Conservation (phyloP, 2,113 vertebrate genomes). For the Callocephalon fimbriatum region DNA sequence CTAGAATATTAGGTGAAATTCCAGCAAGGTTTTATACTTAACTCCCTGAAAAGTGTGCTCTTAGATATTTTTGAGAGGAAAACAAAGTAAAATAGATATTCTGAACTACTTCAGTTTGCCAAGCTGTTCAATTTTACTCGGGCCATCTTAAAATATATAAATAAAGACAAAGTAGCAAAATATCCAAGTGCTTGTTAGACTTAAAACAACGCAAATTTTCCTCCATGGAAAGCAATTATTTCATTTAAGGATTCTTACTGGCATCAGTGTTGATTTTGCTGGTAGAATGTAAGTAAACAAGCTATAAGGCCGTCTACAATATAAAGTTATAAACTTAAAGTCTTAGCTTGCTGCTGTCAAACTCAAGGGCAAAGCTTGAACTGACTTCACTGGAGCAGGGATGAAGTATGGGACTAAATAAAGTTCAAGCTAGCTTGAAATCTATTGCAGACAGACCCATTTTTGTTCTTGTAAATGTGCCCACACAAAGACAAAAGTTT, state of each 20-base stretch:
- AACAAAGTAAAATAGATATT: background rate
- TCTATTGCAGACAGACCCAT: background rate
- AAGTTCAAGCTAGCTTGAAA: background rate
- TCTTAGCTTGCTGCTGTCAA: background rate
- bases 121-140: background rate
- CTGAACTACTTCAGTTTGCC: background rate
- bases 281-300: background rate
- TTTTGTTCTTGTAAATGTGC: background rate
- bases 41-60: background rate
- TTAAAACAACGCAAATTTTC: background rate
- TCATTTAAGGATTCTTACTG: background rate
- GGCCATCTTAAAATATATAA: background rate
- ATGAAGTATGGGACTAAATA: slow-evolving; percentile 5
- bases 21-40: background rate
- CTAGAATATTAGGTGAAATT: background rate
- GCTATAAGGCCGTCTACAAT: background rate
- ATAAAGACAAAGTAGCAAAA: slow-evolving; percentile 7
- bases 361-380: background rate
- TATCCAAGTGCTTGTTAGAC: background rate
- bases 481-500: background rate
- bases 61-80: background rate
- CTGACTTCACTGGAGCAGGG: background rate
- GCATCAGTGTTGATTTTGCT: background rate
- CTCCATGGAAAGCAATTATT: background rate
- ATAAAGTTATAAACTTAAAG: background rate